These are phyloP conservation scores for Actenoides hombroni DNA, from an alignment of 2,113 vertebrate species.

Conservation along the genomic window DNA sequence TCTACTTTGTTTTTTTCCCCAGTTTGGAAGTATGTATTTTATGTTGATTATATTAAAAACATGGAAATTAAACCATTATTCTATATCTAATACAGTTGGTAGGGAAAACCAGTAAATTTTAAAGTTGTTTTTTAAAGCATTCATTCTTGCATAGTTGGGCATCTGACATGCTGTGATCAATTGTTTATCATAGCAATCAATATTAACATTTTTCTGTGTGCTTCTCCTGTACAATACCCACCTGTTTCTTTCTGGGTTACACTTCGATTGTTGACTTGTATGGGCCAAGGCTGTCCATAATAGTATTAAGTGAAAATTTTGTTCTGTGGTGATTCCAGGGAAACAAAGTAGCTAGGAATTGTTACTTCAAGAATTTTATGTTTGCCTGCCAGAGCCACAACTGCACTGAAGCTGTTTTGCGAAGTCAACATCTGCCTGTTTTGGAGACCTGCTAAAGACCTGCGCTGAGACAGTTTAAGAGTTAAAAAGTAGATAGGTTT, in stretches of 20 bases:
- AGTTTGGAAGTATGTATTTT: too few species aligned
- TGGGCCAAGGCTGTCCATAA: neutral
- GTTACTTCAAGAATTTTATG: too few species aligned
- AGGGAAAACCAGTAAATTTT: neutral
- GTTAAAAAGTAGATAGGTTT: too few species aligned
- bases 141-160: neutral
- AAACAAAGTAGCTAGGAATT: neutral
- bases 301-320: neutral
- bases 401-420: too few species aligned
- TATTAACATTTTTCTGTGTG: neutral
- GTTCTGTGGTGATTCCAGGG: neutral
- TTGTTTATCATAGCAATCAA: neutral
- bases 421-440: too few species aligned
- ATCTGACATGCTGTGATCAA: neutral
- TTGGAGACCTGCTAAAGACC: too few species aligned
- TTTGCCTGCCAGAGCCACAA: too few species aligned
- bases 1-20: too few species aligned
- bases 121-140: neutral
- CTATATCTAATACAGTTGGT: too few species aligned
- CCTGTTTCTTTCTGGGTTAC: neutral
- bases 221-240: neutral
- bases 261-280: neutral
- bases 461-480: too few species aligned
- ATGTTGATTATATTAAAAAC: too few species aligned
- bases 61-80: too few species aligned